Percentiles rank a stretch among this genome's conserved stretches.
These are phyloP conservation scores for Drosophila erecta DNA, from an alignment of 1,140 invertebrate genomes.

Conservation along the genomic window DNA sequence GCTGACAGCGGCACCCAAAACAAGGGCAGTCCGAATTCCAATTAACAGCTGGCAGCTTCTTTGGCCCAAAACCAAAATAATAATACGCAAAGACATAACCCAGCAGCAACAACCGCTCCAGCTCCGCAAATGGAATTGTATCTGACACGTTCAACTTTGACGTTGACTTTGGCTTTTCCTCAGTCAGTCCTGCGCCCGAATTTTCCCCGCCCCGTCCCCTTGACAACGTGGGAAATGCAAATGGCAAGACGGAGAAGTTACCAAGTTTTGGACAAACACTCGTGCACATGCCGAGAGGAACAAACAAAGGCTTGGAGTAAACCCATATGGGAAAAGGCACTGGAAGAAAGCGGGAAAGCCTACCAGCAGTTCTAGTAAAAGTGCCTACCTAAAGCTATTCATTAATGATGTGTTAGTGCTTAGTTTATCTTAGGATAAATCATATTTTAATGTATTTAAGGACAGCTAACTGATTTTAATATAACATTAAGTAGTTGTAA, in stretches of 20 bases:
- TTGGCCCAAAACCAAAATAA: constrained; percentile 15
- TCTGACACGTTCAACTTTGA: constrained; percentile 64
- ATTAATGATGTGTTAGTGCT: too few species aligned
- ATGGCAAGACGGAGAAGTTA: constrained; percentile 53
- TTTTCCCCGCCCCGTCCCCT: constrained; percentile 29
- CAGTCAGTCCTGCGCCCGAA: constrained; percentile 5
- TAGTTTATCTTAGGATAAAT: too few species aligned
- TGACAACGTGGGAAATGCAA: constrained; percentile 79
- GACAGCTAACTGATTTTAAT: too few species aligned
- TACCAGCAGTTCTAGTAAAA: too few species aligned
- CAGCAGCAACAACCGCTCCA: neutral
- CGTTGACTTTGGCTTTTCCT: constrained; percentile 46
- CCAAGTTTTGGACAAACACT: constrained; percentile 50
- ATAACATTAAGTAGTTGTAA: too few species aligned
- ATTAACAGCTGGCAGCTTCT: constrained; percentile 62
- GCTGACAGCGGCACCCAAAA: neutral
- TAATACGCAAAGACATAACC: constrained; percentile 38
- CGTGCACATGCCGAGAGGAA: constrained; percentile 49
- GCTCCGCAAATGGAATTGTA: constrained; percentile 40
- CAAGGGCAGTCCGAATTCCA: constrained; percentile 63
- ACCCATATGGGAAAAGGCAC: constrained; percentile 22
- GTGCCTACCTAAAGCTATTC: too few species aligned
- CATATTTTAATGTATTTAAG: too few species aligned
- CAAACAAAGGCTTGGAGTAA: constrained; percentile 68
- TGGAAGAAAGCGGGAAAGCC: neutral